Percentiles rank a stretch among this genome's conserved stretches.
These are phyloP conservation scores for Orthosia cruda DNA, from an alignment of 2,888 invertebrate genomes.

Conservation along the genomic window DNA sequence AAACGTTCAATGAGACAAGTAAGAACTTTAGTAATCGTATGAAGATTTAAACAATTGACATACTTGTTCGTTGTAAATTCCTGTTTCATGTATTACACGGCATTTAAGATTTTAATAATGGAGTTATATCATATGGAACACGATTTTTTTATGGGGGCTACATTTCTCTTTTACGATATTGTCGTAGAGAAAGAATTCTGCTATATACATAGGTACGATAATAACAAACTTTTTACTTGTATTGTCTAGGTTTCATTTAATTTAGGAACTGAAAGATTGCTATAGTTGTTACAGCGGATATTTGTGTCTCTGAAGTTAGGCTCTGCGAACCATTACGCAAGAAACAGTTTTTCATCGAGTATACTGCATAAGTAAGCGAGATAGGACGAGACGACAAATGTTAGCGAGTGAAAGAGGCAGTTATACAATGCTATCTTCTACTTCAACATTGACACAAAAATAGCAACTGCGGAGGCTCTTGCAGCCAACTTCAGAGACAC, in stretches of 20 bases:
- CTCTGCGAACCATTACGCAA: too few relatives aligned
- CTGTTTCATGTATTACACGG: slow-evolving; percentile 13
- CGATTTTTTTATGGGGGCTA: slow-evolving; percentile 12
- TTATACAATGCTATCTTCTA: too few relatives aligned
- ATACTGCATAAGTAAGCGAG: too few relatives aligned
- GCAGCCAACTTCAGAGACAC: too few relatives aligned
- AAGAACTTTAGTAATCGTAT: slow-evolving; percentile 25
- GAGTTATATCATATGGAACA: slow-evolving; percentile 7
- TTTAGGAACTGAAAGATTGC: background rate
- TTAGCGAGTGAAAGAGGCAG: too few relatives aligned
- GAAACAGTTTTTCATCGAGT: too few relatives aligned
- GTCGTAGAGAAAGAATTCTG: background rate
- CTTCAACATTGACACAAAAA: too few relatives aligned
- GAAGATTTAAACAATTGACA: slow-evolving; percentile 44
- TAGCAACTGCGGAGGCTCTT: too few relatives aligned
- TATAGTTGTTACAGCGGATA: too few relatives aligned
- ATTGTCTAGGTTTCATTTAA: background rate
- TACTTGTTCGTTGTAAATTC: slow-evolving; percentile 39
- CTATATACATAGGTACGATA: background rate
- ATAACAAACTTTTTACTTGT: background rate
- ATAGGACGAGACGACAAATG: too few relatives aligned
- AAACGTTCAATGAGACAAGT: slow-evolving; percentile 46
- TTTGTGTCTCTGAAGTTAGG: too few relatives aligned
- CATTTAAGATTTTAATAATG: slow-evolving; percentile 35
- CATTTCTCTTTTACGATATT: slow-evolving; percentile 41